Percentiles rank a stretch among this genome's conserved stretches.
Evolutionary conservation across 2,113 vertebrate species (phyloP).

Genomic region (Alligator sinensis): DNA sequence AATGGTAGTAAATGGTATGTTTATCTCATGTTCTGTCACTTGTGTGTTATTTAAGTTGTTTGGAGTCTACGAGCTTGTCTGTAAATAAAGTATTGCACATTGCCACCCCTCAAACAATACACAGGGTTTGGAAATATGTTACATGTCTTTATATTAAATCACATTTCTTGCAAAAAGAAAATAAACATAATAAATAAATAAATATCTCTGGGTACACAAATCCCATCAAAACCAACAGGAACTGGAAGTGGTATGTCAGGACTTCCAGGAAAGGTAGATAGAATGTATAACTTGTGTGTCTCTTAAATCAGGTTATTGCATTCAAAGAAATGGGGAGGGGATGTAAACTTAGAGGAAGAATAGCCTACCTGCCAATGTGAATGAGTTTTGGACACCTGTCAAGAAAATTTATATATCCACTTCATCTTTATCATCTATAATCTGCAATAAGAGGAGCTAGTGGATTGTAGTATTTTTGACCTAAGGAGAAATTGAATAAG

Average conservation of each 20-base stretch:
- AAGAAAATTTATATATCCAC: background rate
- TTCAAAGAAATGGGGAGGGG: background rate
- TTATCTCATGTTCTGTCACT: background rate
- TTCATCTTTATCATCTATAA: background rate
- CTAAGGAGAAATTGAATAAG: background rate
- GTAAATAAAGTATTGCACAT: background rate
- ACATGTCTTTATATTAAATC: too few relatives aligned
- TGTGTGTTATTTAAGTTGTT: background rate
- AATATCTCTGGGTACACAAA: too few relatives aligned
- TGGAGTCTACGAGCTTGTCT: background rate
- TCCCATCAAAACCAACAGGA: too few relatives aligned
- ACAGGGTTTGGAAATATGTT: too few relatives aligned
- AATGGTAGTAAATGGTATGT: background rate
- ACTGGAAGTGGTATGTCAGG: background rate
- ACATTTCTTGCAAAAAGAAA: background rate
- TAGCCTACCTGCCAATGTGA: background rate
- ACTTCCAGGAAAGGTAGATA: background rate
- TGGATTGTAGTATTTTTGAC: background rate
- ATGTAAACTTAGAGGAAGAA: background rate
- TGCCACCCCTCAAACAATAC: background rate
- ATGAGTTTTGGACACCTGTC: background rate
- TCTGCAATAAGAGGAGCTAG: background rate
- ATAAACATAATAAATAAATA: background rate
- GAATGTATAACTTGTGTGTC: background rate
- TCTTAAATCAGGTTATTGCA: background rate